A percentile compares a stretch with the other conserved stretches of the same genome.
Evolutionary conservation across 2,113 vertebrate species (phyloP).

Genomic region (Cisticola juncidis): DNA sequence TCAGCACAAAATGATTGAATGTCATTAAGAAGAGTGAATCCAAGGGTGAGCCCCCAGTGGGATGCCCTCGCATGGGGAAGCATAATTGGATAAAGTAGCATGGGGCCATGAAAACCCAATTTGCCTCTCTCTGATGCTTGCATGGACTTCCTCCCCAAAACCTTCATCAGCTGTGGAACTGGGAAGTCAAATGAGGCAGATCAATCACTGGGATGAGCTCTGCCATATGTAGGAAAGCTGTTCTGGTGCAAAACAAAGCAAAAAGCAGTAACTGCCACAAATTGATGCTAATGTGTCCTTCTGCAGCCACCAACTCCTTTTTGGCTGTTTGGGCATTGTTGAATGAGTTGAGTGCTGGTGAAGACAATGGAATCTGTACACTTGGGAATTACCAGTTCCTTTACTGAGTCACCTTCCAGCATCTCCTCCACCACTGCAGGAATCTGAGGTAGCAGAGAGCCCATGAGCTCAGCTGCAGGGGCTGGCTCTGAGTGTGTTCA

Average conservation of each 20-base stretch:
- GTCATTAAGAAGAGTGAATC: conserved; percentile 59
- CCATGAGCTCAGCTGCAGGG: neutral
- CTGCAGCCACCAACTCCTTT: neutral
- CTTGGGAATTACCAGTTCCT: neutral
- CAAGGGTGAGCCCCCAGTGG: conserved; percentile 57
- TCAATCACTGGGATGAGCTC: conserved; percentile 25
- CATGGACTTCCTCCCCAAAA: neutral
- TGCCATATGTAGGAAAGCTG: conserved; percentile 5
- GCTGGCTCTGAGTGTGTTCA: neutral
- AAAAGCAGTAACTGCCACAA: neutral
- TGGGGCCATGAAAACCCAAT: conserved; percentile 45
- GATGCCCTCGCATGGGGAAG: conserved; percentile 36
- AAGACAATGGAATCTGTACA: neutral
- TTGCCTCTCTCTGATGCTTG: conserved; percentile 24
- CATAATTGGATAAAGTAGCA: conserved; percentile 58
- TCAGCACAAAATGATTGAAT: conserved; percentile 68
- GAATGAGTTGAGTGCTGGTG: neutral
- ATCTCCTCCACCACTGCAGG: neutral
- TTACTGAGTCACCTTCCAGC: neutral
- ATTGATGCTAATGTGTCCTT: neutral
- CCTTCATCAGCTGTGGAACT: conserved; percentile 6
- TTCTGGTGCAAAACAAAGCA: neutral
- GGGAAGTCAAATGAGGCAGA: neutral
- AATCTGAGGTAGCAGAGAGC: neutral
- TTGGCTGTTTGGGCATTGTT: neutral